phyloP scores from a whole-genome alignment of 2,113 vertebrate genomes.

The Pelecanus crispus region DNA sequence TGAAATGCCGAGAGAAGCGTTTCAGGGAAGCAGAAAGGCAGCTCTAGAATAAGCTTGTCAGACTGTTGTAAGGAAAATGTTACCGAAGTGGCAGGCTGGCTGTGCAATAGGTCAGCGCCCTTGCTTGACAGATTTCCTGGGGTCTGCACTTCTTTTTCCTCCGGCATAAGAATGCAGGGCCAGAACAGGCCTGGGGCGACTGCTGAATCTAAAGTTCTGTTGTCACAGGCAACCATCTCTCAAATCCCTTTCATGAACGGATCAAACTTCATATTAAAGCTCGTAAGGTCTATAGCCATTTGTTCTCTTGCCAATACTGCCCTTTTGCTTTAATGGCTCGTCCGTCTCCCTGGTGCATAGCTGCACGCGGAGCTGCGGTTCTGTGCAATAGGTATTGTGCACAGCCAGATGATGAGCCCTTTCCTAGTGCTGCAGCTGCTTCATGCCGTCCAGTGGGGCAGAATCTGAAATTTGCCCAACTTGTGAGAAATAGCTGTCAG shows the following conservation, averaged over 20 bases:
- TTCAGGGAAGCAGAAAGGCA: background rate
- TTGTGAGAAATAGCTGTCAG: background rate
- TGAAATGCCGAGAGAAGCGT: background rate
- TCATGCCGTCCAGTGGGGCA: background rate
- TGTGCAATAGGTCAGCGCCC: background rate
- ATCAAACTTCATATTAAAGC: background rate
- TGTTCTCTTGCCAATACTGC: background rate
- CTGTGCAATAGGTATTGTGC: background rate
- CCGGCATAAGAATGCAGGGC: background rate
- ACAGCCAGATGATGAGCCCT: background rate
- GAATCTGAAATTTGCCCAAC: background rate
- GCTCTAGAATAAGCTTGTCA: background rate
- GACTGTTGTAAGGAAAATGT: fast-evolving
- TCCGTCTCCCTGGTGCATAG: background rate
- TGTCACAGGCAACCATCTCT: background rate
- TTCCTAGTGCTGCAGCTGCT: background rate
- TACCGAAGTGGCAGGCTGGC: fast-evolving
- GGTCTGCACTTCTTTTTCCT: background rate
- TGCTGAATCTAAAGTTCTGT: background rate
- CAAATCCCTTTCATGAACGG: background rate
- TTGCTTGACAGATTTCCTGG: background rate
- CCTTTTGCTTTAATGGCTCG: background rate
- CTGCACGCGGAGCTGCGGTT: background rate
- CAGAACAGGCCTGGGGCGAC: background rate
- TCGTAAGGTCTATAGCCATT: background rate